Evolutionary conservation across 2,797 vertebrate genomes (phyloP).

Genomic region (Dipus sagitta): DNA sequence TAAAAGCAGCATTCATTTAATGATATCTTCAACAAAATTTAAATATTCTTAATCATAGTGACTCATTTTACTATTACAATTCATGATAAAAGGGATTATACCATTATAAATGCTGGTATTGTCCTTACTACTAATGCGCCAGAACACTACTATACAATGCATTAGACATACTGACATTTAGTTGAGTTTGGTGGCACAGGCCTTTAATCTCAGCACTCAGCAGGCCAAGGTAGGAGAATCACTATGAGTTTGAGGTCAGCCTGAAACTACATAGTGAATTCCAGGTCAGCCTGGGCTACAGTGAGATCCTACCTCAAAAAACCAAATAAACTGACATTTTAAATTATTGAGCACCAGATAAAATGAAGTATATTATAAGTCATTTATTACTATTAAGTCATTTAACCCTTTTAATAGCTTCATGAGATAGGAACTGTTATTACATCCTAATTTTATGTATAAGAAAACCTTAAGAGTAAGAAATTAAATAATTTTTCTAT

Average conservation of each 20-base stretch:
- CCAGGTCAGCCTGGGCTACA: too few species aligned
- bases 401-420: slow-evolving; percentile 5
- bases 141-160: background rate
- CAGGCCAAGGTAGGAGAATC: too few species aligned
- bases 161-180: background rate
- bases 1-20: slow-evolving; percentile 45
- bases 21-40: slow-evolving; percentile 26
- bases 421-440: background rate
- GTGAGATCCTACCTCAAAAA: too few species aligned
- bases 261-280: too few species aligned
- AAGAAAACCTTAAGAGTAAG: background rate
- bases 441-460: background rate
- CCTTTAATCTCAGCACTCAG: too few species aligned
- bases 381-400: slow-evolving; percentile 4
- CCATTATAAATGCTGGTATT: slow-evolving; percentile 9
- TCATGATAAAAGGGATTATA: background rate
- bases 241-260: too few species aligned
- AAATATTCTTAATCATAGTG: slow-evolving; percentile 6
- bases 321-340: background rate
- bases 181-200: too few species aligned
- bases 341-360: background rate
- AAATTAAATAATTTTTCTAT: slow-evolving; percentile 13
- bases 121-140: background rate
- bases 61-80: slow-evolving; percentile 25
- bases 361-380: background rate